phyloP scores from a whole-genome alignment of 2,113 vertebrate species.

The Probosciger aterrimus region DNA sequence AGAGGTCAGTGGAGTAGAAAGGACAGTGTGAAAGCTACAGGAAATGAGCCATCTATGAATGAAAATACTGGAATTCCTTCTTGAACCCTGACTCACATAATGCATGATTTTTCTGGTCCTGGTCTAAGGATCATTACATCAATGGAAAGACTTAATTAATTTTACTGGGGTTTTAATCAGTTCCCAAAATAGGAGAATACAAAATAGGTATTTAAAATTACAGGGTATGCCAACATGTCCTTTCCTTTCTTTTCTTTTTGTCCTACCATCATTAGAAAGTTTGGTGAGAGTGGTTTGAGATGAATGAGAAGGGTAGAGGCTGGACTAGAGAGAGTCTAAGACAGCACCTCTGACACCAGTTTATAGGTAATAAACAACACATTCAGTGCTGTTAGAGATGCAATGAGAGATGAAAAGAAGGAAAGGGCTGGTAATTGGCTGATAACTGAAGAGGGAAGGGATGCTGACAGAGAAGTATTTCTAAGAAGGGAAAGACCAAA shows the following conservation, averaged over 20 bases:
- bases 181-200: background rate
- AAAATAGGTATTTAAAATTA: background rate
- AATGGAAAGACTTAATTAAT: background rate
- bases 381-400: background rate
- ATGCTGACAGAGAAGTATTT: background rate
- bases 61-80: conserved; percentile 29
- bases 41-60: conserved; percentile 49
- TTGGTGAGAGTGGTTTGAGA: background rate
- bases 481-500: background rate
- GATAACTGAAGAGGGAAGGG: background rate
- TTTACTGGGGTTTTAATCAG: background rate
- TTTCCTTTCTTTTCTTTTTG: background rate
- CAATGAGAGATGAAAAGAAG: conserved; percentile 8
- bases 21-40: conserved; percentile 56
- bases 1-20: conserved; percentile 54
- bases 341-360: background rate
- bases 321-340: background rate
- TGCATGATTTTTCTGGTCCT: background rate
- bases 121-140: background rate
- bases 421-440: background rate
- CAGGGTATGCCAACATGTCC: background rate
- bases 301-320: background rate
- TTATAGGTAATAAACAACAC: background rate
- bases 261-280: background rate
- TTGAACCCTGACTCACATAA: conserved; percentile 15